These are phyloP conservation scores for Cyphomyrus discorhynchus DNA, from an alignment of 2,113 vertebrate genomes.

Conservation along the genomic window DNA sequence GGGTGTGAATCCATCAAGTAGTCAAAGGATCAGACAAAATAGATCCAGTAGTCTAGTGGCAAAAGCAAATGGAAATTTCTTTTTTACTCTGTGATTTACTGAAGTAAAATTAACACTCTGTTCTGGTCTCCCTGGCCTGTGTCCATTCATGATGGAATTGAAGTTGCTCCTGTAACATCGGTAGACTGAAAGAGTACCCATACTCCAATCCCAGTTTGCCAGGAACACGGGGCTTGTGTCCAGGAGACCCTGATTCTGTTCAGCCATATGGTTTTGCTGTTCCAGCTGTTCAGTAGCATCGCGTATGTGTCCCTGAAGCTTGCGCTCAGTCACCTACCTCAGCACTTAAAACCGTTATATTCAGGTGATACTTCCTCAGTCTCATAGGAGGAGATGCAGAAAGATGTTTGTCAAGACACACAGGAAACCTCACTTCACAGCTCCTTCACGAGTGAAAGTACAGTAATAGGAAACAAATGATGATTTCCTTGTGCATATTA, in stretches of 20 bases:
- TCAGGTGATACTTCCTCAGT: conserved; percentile 42
- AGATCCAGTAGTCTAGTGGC: background rate
- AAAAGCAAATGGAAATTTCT: background rate
- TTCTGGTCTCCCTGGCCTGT: background rate
- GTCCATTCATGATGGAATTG: background rate
- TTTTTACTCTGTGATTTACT: background rate
- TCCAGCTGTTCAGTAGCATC: background rate
- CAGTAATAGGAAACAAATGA: background rate
- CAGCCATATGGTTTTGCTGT: background rate
- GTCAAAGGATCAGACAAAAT: background rate
- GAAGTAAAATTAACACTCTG: background rate
- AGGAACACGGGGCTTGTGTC: background rate
- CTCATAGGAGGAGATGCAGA: background rate
- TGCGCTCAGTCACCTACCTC: conserved; percentile 58
- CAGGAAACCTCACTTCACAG: background rate
- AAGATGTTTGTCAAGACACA: background rate
- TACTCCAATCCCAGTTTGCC: background rate
- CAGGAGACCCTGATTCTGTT: background rate
- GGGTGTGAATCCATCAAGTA: background rate
- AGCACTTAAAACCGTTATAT: conserved; percentile 38
- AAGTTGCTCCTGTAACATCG: background rate
- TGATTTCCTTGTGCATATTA: background rate
- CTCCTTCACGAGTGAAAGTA: background rate
- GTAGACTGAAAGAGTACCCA: background rate
- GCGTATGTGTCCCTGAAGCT: conserved; percentile 14